Percentiles rank a stretch among this genome's conserved stretches.
Conservation (phyloP, 2,888 invertebrate species). For the Drosophila anomalata region DNA sequence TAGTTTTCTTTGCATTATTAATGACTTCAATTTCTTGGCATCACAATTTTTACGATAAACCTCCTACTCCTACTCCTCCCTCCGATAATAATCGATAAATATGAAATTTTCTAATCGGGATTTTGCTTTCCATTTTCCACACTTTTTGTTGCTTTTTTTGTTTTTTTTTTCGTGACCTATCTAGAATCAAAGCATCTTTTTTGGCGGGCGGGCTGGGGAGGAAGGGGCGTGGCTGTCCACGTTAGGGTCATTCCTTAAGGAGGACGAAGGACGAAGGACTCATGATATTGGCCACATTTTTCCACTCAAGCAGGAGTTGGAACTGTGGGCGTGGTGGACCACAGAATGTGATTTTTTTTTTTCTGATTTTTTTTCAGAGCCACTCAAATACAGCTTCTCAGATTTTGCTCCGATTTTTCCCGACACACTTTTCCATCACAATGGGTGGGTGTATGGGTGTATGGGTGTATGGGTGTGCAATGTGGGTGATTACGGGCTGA, state of each 20-base stretch:
- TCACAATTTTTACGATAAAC: slow-evolving; percentile 1
- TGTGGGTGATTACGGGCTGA: slow-evolving; percentile 25
- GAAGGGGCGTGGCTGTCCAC: slow-evolving; percentile 27
- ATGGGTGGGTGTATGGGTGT: slow-evolving; percentile 12
- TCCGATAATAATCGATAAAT: slow-evolving; percentile 24
- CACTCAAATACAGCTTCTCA: slow-evolving; percentile 70
- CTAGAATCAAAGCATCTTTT: slow-evolving; percentile 74
- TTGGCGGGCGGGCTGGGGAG: slow-evolving; percentile 1
- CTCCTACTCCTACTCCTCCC: background rate
- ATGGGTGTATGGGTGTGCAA: background rate
- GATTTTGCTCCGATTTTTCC: slow-evolving; percentile 12
- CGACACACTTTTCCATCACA: slow-evolving; percentile 15
- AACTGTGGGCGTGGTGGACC: slow-evolving; percentile 62
- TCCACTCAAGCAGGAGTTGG: slow-evolving; percentile 24
- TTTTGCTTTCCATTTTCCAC: background rate
- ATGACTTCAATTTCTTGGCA: background rate
- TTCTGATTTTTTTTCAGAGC: slow-evolving; percentile 68
- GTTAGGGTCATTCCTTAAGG: slow-evolving; percentile 29
- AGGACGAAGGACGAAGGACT: background rate
- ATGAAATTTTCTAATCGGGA: slow-evolving; percentile 35
- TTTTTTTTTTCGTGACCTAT: slow-evolving; percentile 76
- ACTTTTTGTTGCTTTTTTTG: background rate
- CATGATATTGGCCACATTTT: slow-evolving; percentile 6
- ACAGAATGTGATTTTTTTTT: slow-evolving; percentile 66
- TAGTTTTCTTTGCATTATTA: slow-evolving; percentile 1